Evolutionary conservation across 2,888 invertebrate species (phyloP).

Genomic region (Nephrocerus scutellatus): DNA sequence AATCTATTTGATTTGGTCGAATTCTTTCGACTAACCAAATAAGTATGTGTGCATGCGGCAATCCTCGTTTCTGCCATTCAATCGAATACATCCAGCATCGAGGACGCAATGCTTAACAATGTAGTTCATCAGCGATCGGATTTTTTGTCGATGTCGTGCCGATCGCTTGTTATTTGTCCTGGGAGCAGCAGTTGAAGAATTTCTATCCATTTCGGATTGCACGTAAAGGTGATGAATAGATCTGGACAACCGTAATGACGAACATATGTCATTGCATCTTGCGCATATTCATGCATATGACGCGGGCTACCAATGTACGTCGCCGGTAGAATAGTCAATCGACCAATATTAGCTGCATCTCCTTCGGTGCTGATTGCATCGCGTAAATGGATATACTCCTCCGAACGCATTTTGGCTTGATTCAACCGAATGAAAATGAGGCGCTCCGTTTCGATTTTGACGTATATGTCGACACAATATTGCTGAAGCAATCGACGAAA

Average conservation of each 20-base stretch:
- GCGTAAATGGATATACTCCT: slow-evolving; percentile 34
- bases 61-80: slow-evolving; percentile 34
- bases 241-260: slow-evolving; percentile 12
- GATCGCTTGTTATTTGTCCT: slow-evolving; percentile 7
- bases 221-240: slow-evolving; percentile 28
- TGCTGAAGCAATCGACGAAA: slow-evolving; percentile 29
- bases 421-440: slow-evolving; percentile 29
- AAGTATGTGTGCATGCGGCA: slow-evolving; percentile 32
- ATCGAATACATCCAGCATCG: slow-evolving; percentile 27
- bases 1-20: slow-evolving; percentile 27
- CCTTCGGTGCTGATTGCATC: slow-evolving; percentile 28
- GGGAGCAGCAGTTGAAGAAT: slow-evolving; percentile 7
- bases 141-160: slow-evolving; percentile 17
- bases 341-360: slow-evolving; percentile 17
- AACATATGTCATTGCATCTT: too few species aligned
- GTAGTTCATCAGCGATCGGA: slow-evolving; percentile 16
- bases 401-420: slow-evolving; percentile 28
- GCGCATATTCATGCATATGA: slow-evolving; percentile 16
- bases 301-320: slow-evolving; percentile 14
- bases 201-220: slow-evolving; percentile 17
- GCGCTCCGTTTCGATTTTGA: slow-evolving; percentile 33
- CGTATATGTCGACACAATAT: slow-evolving; percentile 35
- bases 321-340: slow-evolving; percentile 9
- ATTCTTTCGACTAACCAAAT: slow-evolving; percentile 30
- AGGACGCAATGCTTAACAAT: slow-evolving; percentile 14